A percentile compares a stretch with the other conserved stretches of the same genome.
phyloP scores from a whole-genome alignment of 2,797 vertebrate genomes.

The Macropodus opercularis region DNA sequence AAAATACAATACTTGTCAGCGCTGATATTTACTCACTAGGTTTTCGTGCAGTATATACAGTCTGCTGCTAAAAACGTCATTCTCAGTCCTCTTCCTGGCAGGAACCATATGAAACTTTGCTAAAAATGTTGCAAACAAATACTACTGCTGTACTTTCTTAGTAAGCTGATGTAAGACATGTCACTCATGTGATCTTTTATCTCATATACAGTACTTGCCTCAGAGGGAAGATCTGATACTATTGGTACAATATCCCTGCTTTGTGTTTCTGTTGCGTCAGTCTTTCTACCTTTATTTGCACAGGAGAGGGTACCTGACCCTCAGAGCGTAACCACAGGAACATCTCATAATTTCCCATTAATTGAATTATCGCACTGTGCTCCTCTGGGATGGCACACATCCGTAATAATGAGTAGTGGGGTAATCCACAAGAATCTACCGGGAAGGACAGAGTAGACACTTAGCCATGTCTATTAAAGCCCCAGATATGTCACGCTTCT shows the following conservation, averaged over 20 bases:
- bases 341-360: constrained; percentile 65
- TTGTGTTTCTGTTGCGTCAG: constrained; percentile 6
- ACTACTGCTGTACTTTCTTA: constrained; percentile 39
- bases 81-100: constrained; percentile 22
- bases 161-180: constrained; percentile 42
- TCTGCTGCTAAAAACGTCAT: constrained; percentile 24
- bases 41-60: constrained; percentile 27
- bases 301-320: constrained; percentile 37
- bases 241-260: constrained; percentile 14
- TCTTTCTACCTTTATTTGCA: constrained; percentile 23
- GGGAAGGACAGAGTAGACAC: constrained; percentile 60
- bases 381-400: constrained; percentile 58
- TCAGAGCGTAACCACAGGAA: constrained; percentile 62
- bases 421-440: constrained; percentile 74
- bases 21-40: constrained; percentile 57
- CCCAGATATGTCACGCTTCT: constrained; percentile 74
- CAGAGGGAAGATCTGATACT: constrained; percentile 32
- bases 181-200: constrained; percentile 46
- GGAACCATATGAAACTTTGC: constrained; percentile 34
- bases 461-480: constrained; percentile 77
- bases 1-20: constrained; percentile 44
- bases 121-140: constrained; percentile 26
- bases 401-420: constrained; percentile 62
- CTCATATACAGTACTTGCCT: constrained; percentile 37
- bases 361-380: constrained; percentile 77